phyloP scores from a whole-genome alignment of 2,797 vertebrate species.

The Microchirus variegatus region DNA sequence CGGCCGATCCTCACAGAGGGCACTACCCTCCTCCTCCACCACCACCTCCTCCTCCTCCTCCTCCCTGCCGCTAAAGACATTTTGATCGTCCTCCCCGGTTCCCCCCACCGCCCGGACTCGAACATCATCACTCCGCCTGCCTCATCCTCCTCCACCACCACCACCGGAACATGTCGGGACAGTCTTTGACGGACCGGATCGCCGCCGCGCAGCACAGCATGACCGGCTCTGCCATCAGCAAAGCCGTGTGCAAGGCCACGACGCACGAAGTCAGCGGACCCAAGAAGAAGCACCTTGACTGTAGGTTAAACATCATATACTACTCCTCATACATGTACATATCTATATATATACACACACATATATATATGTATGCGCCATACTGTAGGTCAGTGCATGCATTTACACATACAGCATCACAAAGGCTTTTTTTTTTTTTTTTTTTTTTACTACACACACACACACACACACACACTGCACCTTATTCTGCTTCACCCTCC shows the following conservation, averaged over 20 bases:
- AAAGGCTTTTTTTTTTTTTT: slow-evolving; percentile 43
- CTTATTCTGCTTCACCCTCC: slow-evolving; percentile 1
- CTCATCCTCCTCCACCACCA: slow-evolving; percentile 28
- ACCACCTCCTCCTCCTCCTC: slow-evolving; percentile 64
- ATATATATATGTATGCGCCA: too few relatives aligned
- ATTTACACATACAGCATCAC: slow-evolving; percentile 40
- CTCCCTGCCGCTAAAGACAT: slow-evolving; percentile 72
- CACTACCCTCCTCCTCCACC: slow-evolving; percentile 62
- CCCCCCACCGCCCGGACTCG: slow-evolving; percentile 59
- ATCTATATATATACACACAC: slow-evolving; percentile 44
- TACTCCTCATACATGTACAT: slow-evolving; percentile 1
- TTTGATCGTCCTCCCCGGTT: slow-evolving; percentile 73
- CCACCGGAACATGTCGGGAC: slow-evolving; percentile 88
- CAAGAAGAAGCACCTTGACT: slow-evolving; percentile 92
- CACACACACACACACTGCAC: slow-evolving; percentile 52
- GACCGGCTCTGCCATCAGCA: slow-evolving; percentile 90
- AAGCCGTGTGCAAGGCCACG: slow-evolving; percentile 91
- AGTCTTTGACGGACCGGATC: slow-evolving; percentile 93
- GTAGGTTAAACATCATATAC: slow-evolving; percentile 82
- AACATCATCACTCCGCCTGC: slow-evolving; percentile 51
- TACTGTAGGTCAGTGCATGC: slow-evolving; percentile 1
- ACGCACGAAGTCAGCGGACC: slow-evolving; percentile 91
- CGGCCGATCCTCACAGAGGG: slow-evolving; percentile 70
- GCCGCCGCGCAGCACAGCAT: slow-evolving; percentile 94
- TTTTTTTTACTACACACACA: too few relatives aligned